Base-by-base conservation (phyloP, 1,140 invertebrate species). In the Zaprionus camerounensis region DNA sequence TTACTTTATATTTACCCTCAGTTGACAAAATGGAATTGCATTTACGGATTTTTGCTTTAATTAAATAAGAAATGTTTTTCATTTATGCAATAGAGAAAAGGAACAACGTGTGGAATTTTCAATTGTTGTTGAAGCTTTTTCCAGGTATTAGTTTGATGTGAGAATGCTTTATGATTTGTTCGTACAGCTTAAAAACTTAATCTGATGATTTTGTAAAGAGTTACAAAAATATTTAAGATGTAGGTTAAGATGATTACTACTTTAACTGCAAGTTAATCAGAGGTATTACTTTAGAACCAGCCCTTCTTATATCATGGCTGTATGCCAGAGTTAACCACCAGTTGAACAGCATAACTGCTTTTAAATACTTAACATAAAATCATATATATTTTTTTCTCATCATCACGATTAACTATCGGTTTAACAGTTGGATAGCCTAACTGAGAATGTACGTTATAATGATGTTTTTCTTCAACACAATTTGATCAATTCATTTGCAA, bases 51-150 rank as follows among this genome's bases (percentile, higher is more conserved):
- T 51, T 20, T 24, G 20, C 11, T 51, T 5, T 51, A 51, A 51
- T 51, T 51, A 24, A 51, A 51, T 51, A 24, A 51, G 46, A 51
- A 24, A 51, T 51, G 22, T 24, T 51, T 51, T 24, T 51, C 2
- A 46, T 46, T 46, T 17, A 46, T 17, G 41, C 41, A 46, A 17
- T 9, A 51, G 20, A 13, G 4, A 51, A 7, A 51, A 24, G 2
- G 11, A 13, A 20, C 24, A 12, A 22, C 9, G 1, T 5, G 41
- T 17, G n/a, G n/a, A 17, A 46, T 41, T 41, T 41, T 5, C 26
- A 28, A 28, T 28, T 28, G 26, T 28, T 28, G 26, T 28, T 3
- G 31, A 34, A 34, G 9, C 3, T 11, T 34, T 34, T 34, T 34
- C 9, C 31, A 34, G 31, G 31, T 34, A 34, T 34, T 9, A 34